Conservation (phyloP, 2,113 vertebrate species). For the Castor canadensis region DNA sequence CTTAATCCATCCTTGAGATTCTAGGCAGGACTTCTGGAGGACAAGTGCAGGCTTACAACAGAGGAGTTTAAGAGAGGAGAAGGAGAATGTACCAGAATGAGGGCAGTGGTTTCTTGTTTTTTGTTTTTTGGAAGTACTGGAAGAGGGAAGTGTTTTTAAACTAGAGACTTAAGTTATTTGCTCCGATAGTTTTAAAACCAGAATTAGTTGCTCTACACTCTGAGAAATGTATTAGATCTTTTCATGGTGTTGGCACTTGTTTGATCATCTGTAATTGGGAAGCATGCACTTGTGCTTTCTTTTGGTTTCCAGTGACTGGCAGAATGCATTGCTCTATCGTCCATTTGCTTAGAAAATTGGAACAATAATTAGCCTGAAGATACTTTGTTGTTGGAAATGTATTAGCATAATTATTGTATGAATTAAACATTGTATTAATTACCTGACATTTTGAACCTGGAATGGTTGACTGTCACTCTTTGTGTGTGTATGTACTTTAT, state of each 20-base stretch:
- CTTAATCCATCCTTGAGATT: not conserved
- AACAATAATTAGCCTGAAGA: not conserved
- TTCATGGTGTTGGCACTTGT: not conserved
- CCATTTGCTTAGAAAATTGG: not conserved
- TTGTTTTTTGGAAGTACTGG: no score
- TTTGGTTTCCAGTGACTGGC: slow-evolving; percentile 12
- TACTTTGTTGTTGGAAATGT: not conserved
- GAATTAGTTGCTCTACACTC: slow-evolving; percentile 11
- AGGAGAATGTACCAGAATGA: not conserved
- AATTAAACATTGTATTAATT: not conserved
- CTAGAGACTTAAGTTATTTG: not conserved
- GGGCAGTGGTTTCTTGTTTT: no score
- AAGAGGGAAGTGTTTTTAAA: no score
- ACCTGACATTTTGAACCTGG: not conserved
- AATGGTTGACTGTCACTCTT: not conserved
- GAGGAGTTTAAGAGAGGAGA: no score
- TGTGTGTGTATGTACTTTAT: not conserved
- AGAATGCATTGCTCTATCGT: not conserved
- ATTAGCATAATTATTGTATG: not conserved
- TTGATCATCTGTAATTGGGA: not conserved
- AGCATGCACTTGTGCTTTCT: not conserved
- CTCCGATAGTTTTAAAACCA: slow-evolving; percentile 41
- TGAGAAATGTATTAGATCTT: not conserved
- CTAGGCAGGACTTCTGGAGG: not conserved
- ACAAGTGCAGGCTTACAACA: not conserved